Percentiles rank a stretch among this genome's conserved stretches.
Conservation (phyloP, 2,888 invertebrate genomes). For the Muscina levida region DNA sequence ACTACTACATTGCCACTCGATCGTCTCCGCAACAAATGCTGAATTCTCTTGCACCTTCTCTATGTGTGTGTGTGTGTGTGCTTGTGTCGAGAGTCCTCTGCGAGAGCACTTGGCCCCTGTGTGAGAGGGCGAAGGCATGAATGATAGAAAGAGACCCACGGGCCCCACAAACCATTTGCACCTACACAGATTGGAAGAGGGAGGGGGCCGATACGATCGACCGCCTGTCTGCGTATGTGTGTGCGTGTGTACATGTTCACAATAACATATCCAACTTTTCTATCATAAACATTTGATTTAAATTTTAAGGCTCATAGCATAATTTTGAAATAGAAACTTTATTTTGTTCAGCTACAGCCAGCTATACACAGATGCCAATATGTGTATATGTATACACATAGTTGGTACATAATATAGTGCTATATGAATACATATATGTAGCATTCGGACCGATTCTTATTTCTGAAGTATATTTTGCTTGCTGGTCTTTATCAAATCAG, state of each 20-base stretch:
- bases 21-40: slow-evolving; percentile 47
- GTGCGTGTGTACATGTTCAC: not conserved
- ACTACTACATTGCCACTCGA: slow-evolving; percentile 67
- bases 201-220: not conserved
- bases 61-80: slow-evolving; percentile 11
- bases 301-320: slow-evolving; percentile 54
- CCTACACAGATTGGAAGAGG: slow-evolving; percentile 51
- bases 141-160: slow-evolving; percentile 9
- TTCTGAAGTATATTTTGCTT: slow-evolving; percentile 30
- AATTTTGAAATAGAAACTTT: slow-evolving; percentile 61
- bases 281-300: slow-evolving; percentile 63
- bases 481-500: slow-evolving; percentile 5
- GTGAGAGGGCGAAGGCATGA: slow-evolving; percentile 25
- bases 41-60: slow-evolving; percentile 60
- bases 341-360: no score
- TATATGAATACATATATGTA: slow-evolving; percentile 31
- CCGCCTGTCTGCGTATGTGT: not conserved
- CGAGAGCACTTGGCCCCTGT: slow-evolving; percentile 31
- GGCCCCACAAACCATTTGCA: slow-evolving; percentile 24
- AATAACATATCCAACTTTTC: slow-evolving; percentile 11
- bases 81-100: slow-evolving; percentile 36
- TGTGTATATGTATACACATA: slow-evolving; percentile 18
- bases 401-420: slow-evolving; percentile 10
- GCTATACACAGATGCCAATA: not conserved
- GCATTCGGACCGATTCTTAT: slow-evolving; percentile 56